These are phyloP conservation scores for Oceanodroma tethys DNA, from an alignment of 2,113 vertebrate genomes.

Conservation along the genomic window DNA sequence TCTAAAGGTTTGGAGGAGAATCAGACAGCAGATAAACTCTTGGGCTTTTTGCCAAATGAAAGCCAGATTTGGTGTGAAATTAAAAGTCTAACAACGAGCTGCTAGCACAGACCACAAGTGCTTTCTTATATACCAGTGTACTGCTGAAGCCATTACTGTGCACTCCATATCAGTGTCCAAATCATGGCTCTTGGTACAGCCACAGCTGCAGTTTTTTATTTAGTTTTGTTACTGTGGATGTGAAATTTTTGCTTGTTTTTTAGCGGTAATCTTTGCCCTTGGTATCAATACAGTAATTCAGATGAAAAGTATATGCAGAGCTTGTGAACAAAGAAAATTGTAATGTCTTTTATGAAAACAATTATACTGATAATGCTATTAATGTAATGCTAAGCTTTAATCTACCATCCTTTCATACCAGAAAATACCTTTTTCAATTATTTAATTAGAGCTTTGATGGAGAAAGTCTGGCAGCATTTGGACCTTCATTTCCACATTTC, in stretches of 20 bases:
- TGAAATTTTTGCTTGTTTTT: background rate
- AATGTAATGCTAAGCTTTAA: background rate
- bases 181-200: background rate
- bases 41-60: background rate
- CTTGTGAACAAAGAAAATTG: background rate
- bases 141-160: background rate
- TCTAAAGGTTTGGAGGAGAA: background rate
- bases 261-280: background rate
- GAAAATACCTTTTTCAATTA: background rate
- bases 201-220: background rate
- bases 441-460: background rate
- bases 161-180: accelerated
- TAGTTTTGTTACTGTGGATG: background rate
- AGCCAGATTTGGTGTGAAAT: background rate
- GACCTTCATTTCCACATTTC: background rate
- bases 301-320: background rate
- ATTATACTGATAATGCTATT: background rate
- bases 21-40: background rate
- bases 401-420: background rate
- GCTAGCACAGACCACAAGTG: background rate
- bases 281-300: background rate
- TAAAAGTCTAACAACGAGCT: background rate
- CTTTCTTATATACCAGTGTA: background rate
- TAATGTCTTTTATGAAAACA: background rate
- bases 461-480: background rate